Evolutionary conservation across 1,140 invertebrate genomes (phyloP).

Genomic region (Homalodisca vitripennis): DNA sequence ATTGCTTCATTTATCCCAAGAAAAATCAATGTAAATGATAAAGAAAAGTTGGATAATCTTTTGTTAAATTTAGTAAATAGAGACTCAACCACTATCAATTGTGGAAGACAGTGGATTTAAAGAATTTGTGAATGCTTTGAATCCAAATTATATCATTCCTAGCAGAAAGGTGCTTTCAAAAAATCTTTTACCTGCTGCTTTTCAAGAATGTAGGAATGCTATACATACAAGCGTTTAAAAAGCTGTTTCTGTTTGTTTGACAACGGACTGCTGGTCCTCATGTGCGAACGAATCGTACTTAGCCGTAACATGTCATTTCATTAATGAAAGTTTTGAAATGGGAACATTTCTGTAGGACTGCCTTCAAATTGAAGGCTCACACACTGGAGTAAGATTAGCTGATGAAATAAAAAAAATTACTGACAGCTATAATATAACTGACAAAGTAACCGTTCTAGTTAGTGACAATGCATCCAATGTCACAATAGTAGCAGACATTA

Average conservation of each 20-base stretch:
- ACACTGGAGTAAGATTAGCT: constrained; percentile 13
- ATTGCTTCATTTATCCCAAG: neutral
- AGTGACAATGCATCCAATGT: constrained; percentile 41
- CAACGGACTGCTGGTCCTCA: constrained; percentile 41
- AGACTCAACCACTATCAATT: constrained; percentile 21
- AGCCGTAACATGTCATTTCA: constrained; percentile 39
- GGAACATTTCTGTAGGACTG: constrained; percentile 32
- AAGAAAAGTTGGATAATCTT: constrained; percentile 1
- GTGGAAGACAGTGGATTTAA: constrained; percentile 37
- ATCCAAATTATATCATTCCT: constrained; percentile 27
- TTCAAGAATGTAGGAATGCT: constrained; percentile 30
- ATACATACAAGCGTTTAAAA: constrained; percentile 7
- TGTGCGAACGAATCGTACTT: constrained; percentile 35
- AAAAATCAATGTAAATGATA: neutral
- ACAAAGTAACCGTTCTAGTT: constrained; percentile 41
- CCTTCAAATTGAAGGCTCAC: constrained; percentile 2
- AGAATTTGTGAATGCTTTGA: constrained; percentile 32
- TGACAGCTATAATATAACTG: constrained; percentile 38
- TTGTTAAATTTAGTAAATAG: neutral
- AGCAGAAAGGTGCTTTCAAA: constrained; percentile 35
- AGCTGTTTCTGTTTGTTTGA: constrained; percentile 31
- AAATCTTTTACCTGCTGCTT: constrained; percentile 32
- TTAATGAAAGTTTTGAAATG: constrained; percentile 35
- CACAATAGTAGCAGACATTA: no score
- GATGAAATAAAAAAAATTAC: constrained; percentile 34